phyloP scores from a whole-genome alignment of 2,888 invertebrate genomes.

The Taphrorychus bicolor region DNA sequence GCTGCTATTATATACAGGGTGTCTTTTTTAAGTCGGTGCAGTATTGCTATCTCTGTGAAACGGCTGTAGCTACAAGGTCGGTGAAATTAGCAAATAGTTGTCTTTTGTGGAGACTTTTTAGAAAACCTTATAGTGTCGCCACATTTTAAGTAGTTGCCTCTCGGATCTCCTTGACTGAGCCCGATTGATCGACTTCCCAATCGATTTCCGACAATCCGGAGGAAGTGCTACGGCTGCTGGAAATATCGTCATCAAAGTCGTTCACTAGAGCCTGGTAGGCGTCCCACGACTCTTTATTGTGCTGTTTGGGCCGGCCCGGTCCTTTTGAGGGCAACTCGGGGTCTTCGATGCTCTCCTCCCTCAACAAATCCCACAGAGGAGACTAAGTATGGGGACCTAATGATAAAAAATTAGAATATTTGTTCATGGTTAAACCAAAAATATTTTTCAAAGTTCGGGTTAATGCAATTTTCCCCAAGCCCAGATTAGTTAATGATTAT shows the following conservation, averaged over 20 bases:
- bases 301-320: neutral
- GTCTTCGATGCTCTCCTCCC: conserved; percentile 11
- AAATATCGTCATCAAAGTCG: conserved; percentile 9
- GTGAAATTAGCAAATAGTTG: too few relatives aligned
- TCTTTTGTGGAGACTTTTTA: too few relatives aligned
- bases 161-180: neutral
- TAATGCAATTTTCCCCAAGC: too few relatives aligned
- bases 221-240: neutral
- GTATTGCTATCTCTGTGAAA: too few relatives aligned
- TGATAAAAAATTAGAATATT: neutral
- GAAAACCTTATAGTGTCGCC: too few relatives aligned
- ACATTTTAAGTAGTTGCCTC: too few relatives aligned
- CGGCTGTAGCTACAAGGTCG: too few relatives aligned
- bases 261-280: conserved; percentile 10
- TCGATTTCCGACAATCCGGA: neutral
- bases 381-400: conserved; percentile 9
- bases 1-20: too few relatives aligned
- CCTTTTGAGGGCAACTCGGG: neutral
- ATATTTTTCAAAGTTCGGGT: neutral
- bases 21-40: too few relatives aligned
- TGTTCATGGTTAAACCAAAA: neutral
- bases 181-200: neutral
- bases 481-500: too few relatives aligned
- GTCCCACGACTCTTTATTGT: conserved; percentile 7
- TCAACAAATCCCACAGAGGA: conserved; percentile 15